Evolutionary conservation across 92 coral and sea anemone species (phyloP).

Genomic region (Chrysogorgia sp.): DNA sequence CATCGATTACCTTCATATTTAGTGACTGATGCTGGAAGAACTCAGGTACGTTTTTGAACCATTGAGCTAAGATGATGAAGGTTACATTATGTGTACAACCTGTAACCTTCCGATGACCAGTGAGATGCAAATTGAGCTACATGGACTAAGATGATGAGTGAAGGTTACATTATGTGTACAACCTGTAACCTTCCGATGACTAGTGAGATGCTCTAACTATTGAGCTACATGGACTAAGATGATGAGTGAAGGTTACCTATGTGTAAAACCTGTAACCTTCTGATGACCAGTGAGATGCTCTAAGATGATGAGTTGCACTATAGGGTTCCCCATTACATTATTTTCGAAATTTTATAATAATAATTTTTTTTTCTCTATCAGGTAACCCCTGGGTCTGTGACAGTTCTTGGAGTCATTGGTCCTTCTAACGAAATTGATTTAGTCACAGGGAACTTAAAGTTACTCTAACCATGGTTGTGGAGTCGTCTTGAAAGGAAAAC

Average conservation of each 20-base stretch:
- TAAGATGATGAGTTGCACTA: neutral
- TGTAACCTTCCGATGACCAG: no score
- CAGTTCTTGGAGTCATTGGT: slow-evolving; percentile 86
- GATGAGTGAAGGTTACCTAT: no score
- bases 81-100: no score
- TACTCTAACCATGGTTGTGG: slow-evolving; percentile 51
- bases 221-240: no score
- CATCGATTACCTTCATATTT: slow-evolving; percentile 69
- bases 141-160: no score
- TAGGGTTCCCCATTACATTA: neutral
- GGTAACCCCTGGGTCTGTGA: slow-evolving; percentile 84
- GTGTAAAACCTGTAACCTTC: no score
- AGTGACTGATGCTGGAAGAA: slow-evolving; percentile 87
- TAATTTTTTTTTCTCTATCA: slow-evolving; percentile 37
- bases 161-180: no score
- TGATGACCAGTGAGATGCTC: neutral
- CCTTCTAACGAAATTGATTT: slow-evolving; percentile 60
- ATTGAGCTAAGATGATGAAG: no score
- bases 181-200: no score
- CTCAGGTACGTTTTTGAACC: slow-evolving; percentile 64
- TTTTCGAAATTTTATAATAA: neutral
- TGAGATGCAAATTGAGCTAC: neutral
- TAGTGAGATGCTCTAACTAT: no score
- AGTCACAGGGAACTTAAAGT: slow-evolving; percentile 62
- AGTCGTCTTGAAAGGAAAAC: no score